Percentiles rank a stretch among this genome's conserved stretches.
These are phyloP conservation scores for Hesperia comma DNA, from an alignment of 2,888 invertebrate species.

Conservation along the genomic window DNA sequence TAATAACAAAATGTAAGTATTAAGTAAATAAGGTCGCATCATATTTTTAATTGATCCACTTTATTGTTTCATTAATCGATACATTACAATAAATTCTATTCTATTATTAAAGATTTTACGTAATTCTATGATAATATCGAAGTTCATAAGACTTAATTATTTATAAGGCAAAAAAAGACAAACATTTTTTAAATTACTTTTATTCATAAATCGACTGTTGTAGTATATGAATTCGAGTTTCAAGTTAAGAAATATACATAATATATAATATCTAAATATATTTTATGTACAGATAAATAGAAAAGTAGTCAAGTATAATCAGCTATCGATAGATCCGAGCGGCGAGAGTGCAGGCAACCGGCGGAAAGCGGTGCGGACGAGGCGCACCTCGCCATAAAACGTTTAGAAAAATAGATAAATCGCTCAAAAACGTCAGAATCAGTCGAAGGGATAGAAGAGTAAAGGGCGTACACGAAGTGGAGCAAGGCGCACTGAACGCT, in stretches of 20 bases:
- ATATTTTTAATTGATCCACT: constrained; percentile 36
- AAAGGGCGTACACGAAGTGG: constrained; percentile 58
- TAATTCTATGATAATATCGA: constrained; percentile 33
- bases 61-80: constrained; percentile 35
- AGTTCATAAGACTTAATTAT: constrained; percentile 33
- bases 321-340: constrained; percentile 82
- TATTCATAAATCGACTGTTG: constrained; percentile 83
- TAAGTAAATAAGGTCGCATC: constrained; percentile 32
- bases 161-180: constrained; percentile 36
- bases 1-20: neutral
- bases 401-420: constrained; percentile 84
- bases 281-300: constrained; percentile 84
- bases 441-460: constrained; percentile 80
- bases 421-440: constrained; percentile 83
- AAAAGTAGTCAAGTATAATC: constrained; percentile 83
- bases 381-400: constrained; percentile 83
- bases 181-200: constrained; percentile 58
- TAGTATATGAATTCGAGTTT: constrained; percentile 83
- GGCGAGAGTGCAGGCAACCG: constrained; percentile 82
- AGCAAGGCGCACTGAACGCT: constrained; percentile 39
- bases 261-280: constrained; percentile 84
- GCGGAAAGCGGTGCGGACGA: constrained; percentile 81
- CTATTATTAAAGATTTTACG: constrained; percentile 31
- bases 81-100: constrained; percentile 34
- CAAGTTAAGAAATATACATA: constrained; percentile 83